Conservation (phyloP, 1,140 invertebrate species). For the Bilobella aurantiaca region DNA sequence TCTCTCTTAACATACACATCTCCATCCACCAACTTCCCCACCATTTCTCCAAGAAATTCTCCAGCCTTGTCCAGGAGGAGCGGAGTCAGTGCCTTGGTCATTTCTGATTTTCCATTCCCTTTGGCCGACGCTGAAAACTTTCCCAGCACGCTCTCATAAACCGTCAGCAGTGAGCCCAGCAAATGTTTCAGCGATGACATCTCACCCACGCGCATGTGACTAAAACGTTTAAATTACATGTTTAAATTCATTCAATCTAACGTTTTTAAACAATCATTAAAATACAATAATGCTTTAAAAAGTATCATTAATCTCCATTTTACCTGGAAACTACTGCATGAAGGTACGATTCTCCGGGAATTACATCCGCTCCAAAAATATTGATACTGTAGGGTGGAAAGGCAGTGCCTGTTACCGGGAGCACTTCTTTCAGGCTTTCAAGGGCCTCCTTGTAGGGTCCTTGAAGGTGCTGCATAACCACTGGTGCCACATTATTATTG, state of each 20-base stretch:
- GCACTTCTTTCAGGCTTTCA: background rate
- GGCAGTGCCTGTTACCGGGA: background rate
- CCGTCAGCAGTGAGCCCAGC: conserved; percentile 17
- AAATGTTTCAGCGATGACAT: conserved; percentile 21
- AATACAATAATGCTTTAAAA: background rate
- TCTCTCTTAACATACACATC: conserved; percentile 19
- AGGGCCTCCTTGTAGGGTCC: conserved; percentile 17
- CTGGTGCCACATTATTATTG: conserved; percentile 23
- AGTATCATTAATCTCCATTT: conserved; percentile 34
- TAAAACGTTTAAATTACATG: conserved; percentile 10
- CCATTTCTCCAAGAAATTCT: conserved; percentile 26
- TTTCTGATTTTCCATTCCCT: conserved; percentile 15
- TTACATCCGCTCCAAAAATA: conserved; percentile 53
- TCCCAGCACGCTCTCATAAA: background rate
- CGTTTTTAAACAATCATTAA: too few species aligned
- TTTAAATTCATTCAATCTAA: too few species aligned
- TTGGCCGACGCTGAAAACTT: background rate
- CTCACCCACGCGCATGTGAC: conserved; percentile 8
- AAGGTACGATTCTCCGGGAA: conserved; percentile 70
- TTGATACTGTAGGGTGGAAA: conserved; percentile 13
- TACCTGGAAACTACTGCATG: conserved; percentile 42
- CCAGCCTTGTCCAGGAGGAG: conserved; percentile 50
- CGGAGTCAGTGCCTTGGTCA: conserved; percentile 45
- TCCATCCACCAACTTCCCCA: conserved; percentile 20
- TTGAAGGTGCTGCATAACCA: conserved; percentile 19